Evolutionary conservation across 2,113 vertebrate genomes (phyloP), one percentile per base, ranked within the genome.

Genomic region (Campylomormyrus numenius): DNA sequence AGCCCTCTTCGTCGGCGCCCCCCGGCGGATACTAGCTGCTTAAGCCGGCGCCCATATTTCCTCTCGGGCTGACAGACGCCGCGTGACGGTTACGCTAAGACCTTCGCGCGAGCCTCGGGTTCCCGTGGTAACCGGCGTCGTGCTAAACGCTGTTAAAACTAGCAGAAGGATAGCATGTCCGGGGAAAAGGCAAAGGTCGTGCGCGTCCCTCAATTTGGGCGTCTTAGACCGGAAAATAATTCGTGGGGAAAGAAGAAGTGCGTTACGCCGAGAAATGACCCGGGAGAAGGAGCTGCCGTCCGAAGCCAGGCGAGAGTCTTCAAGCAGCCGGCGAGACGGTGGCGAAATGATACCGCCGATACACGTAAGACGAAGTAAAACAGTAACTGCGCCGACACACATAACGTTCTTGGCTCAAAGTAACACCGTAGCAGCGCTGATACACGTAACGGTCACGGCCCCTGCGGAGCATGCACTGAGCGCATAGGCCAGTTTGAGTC

Each of bases 121-220:
- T 42, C 13, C 35, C 15, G 74, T 80, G 35, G 74, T 42, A 80
- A 80, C 74, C 74, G 74, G 74, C 74, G 15, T 42, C 74, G 11
- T 5, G 11, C 35, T 80, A 19, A 19, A 42, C 5, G 35, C 74
- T 10, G 35, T 19, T 39, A 39, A 35, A 39, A 19, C 13, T 35
- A 39, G 70, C 70, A 17, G 49, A 15, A 27, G 4, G 15, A 11
- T 2, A 86, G 46, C 7, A 87, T 87, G 88, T 15, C 58, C 27
- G 21, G 66, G 80, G 1, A 31, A 74, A 84, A 89, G 15, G 35
- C 52, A 6, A 91, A 35, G 19, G 53, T 46, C 0, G 3, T 46
- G 24, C 56, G 50, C 88, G 74, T 84, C 0, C 9, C 19, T 3
- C 3, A 56, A 21, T 92, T 92, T 88, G 50, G 31, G 27, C 91